Evolutionary conservation across 2,797 vertebrate genomes (phyloP), one percentile per base, ranked within the genome.

Genomic region (Dryobates pubescens): DNA sequence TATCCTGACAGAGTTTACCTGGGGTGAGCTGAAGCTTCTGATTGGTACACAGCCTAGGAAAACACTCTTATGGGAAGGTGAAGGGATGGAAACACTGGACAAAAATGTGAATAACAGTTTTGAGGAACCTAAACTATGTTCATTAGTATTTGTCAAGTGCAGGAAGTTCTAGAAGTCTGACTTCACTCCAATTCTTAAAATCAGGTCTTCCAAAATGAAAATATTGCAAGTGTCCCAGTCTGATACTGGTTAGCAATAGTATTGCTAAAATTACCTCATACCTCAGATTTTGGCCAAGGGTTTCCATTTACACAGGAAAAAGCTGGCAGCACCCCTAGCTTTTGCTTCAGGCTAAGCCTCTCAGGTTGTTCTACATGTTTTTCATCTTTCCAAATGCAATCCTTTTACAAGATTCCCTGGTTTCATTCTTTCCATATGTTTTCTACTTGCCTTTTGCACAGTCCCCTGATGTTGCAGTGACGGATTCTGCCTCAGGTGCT

Each of bases 371-470:
- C 58, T 58, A 68, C 5, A 34, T 75, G 47, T 70, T 82, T 82
- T 95, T 91, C 49, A 64, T 86, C 79, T 88, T 95, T 79, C 75
- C 70, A 82, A 95, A 91, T 53, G 13, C n/a, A 78, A 51, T 20
- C 51, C 70, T 82, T 76, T 51, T 71, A 95, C 65, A 81, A 90
- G 74, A 73, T 69, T 89, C 65, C 34, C 65, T 53, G 73, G 34
- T 90, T 93, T 88, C 47, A 92, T 93, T 95, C 47, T 82, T 96
- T 95, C 94, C 89, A 30, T 89, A 79, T 92, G 92, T 64, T 82
- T 93, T 93, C 65, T 76, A 13, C 79, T 95, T 76, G 29, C 45
- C 54, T 88, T 93, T 84, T 88, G 43, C 51, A 27, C 23, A 43
- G 8, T 1, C 2, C 2, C n/a, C 34, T 23, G 22, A 41, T 41